Conservation (phyloP, 2,113 vertebrate species). For the Canis aureus region DNA sequence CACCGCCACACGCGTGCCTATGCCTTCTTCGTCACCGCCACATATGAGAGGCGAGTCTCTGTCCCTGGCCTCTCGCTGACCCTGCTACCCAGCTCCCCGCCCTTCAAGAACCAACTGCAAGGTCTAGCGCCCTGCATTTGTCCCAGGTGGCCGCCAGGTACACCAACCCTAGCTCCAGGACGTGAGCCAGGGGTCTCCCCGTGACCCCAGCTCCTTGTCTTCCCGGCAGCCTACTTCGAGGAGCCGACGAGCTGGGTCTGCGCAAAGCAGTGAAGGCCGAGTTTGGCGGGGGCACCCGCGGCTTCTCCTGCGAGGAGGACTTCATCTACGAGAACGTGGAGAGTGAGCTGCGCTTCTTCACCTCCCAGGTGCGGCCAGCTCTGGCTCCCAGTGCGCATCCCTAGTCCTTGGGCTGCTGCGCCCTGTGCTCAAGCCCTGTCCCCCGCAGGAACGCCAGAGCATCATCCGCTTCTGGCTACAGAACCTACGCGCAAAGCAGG, state of each 20-base stretch:
- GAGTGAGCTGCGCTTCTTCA: constrained; percentile 97
- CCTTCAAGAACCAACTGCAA: rapidly evolving
- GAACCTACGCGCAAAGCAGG: constrained; percentile 97
- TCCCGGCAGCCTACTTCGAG: constrained; percentile 92
- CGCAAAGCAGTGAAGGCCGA: constrained; percentile 95
- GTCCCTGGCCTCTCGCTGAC: background rate
- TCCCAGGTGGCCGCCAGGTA: background rate
- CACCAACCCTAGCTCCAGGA: background rate
- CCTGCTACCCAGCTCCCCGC: background rate
- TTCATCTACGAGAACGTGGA: constrained; percentile 99
- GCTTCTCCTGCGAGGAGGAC: constrained; percentile 97
- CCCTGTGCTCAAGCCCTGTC: background rate
- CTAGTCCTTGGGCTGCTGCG: rapidly evolving
- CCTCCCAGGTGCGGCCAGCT: constrained; percentile 92
- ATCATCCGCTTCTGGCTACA: constrained; percentile 98
- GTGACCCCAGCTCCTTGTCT: background rate
- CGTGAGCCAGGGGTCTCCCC: background rate
- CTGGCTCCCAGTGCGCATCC: background rate
- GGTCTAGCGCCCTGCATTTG: background rate
- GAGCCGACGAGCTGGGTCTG: constrained; percentile 95
- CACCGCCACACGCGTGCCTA: constrained; percentile 95
- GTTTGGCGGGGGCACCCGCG: constrained; percentile 94
- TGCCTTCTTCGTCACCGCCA: constrained; percentile 98
- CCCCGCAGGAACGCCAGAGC: constrained; percentile 94
- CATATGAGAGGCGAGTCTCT: constrained; percentile 94